Percentiles rank a stretch among this genome's conserved stretches.
Evolutionary conservation across 1,140 invertebrate genomes (phyloP).

Genomic region (Heliconius hermathena): DNA sequence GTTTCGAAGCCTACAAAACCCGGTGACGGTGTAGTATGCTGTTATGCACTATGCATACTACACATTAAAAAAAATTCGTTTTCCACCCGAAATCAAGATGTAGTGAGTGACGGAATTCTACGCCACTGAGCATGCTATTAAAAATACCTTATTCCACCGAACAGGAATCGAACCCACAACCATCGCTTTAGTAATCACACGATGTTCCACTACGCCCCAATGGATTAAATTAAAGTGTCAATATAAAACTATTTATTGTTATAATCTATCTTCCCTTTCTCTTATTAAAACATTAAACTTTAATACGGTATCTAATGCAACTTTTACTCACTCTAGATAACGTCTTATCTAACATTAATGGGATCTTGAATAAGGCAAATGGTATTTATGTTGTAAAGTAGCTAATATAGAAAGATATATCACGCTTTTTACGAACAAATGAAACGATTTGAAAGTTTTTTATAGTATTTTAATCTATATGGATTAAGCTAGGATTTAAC

Average conservation of each 20-base stretch:
- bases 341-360: conserved; percentile 4
- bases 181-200: too few species aligned
- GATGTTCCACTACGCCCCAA: background rate
- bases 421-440: background rate
- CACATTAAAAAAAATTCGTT: too few species aligned
- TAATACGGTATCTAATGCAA: background rate
- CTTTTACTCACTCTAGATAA: conserved; percentile 2
- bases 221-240: background rate
- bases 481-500: background rate
- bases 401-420: background rate
- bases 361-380: conserved; percentile 3
- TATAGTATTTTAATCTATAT: background rate
- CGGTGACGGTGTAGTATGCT: too few species aligned
- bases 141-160: too few species aligned
- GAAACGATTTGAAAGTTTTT: background rate
- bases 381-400: background rate
- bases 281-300: conserved; percentile 7
- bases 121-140: too few species aligned
- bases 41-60: too few species aligned
- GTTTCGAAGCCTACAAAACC: too few species aligned
- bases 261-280: background rate
- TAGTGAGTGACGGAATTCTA: too few species aligned
- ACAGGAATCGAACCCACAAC: too few species aligned
- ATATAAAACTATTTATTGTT: background rate
- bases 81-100: too few species aligned